phyloP scores from a whole-genome alignment of 2,888 invertebrate species.

The Mesoligia furuncula region DNA sequence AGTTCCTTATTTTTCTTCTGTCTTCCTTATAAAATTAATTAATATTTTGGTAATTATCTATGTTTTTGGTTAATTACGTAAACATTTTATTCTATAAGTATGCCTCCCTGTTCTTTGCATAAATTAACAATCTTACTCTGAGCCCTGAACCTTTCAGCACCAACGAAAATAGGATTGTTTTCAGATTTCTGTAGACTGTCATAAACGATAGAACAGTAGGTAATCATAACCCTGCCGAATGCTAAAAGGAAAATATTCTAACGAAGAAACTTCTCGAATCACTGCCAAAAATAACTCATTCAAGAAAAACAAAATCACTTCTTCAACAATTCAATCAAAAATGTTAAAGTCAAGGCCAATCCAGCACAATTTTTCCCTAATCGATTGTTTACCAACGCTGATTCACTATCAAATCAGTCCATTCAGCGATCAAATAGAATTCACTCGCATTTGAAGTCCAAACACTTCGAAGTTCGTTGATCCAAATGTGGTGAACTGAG shows the following conservation, averaged over 20 bases:
- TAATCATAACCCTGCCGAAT: neutral
- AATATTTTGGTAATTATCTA: neutral
- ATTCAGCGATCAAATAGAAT: conserved; percentile 22
- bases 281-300: neutral
- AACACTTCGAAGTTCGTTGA: conserved; percentile 14
- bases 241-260: neutral
- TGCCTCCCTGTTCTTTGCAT: neutral
- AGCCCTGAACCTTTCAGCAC: neutral
- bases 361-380: conserved; percentile 12
- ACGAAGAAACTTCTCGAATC: neutral
- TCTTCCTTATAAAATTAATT: neutral
- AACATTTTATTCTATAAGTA: neutral
- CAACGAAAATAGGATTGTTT: neutral
- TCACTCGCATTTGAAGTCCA: conserved; percentile 6
- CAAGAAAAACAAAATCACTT: conserved; percentile 13
- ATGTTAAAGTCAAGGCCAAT: neutral
- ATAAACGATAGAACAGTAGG: neutral
- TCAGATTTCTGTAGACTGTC: neutral
- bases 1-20: neutral
- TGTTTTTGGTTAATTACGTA: neutral
- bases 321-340: neutral
- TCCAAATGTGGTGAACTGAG: conserved; percentile 12
- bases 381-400: conserved; percentile 14
- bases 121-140: neutral
- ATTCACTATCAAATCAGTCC: conserved; percentile 17